Conservation (phyloP, 2,113 vertebrate species). For the Cochlearius cochlearius region DNA sequence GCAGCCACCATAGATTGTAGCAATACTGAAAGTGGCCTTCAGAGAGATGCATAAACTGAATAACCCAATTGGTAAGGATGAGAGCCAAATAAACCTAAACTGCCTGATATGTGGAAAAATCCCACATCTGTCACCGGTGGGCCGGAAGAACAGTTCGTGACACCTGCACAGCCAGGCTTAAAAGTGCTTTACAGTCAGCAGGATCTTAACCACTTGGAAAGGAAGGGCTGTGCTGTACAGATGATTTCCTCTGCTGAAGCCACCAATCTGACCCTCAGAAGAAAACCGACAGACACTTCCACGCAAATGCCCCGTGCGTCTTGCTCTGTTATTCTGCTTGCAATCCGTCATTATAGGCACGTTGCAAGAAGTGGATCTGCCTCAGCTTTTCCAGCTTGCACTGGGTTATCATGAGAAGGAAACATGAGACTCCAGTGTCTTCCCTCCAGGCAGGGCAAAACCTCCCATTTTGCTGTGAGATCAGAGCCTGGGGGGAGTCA, state of each 20-base stretch:
- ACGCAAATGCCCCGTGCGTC: accelerated
- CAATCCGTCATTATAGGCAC: accelerated
- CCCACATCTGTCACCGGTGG: not conserved
- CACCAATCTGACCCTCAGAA: not conserved
- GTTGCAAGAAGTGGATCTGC: not conserved
- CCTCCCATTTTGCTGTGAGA: not conserved
- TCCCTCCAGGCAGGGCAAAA: not conserved
- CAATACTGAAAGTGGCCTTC: not conserved
- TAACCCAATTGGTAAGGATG: not conserved
- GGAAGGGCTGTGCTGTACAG: not conserved
- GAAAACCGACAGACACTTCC: not conserved
- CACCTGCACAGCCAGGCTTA: not conserved
- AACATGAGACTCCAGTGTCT: not conserved
- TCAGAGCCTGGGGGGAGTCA: not conserved
- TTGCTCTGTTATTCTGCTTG: not conserved
- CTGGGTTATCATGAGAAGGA: not conserved
- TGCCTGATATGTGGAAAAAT: not conserved
- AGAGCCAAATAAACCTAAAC: not conserved
- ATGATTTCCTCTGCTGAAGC: not conserved
- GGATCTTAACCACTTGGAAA: not conserved
- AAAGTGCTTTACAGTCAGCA: not conserved
- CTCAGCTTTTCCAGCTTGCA: not conserved
- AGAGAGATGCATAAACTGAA: not conserved
- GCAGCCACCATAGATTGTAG: not conserved
- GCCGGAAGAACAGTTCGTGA: not conserved